Evolutionary conservation across 2,113 vertebrate species (phyloP).

Genomic region (Oreochromis tanganicae): DNA sequence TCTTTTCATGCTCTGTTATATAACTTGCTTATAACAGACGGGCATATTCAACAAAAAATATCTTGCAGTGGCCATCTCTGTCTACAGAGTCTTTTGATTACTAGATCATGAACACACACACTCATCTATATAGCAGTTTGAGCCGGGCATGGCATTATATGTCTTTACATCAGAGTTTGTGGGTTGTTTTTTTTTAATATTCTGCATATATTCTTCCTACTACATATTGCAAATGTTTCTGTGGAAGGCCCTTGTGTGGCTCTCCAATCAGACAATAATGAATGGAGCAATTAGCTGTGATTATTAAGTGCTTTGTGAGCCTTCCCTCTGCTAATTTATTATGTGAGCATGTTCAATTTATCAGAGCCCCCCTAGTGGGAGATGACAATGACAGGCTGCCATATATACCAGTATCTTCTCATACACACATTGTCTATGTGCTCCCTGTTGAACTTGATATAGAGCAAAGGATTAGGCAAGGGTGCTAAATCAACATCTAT

Average conservation of each 20-base stretch:
- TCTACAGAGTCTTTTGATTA: neutral
- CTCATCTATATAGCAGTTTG: neutral
- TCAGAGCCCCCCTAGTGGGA: conserved; percentile 15
- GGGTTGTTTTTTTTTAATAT: neutral
- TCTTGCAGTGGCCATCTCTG: neutral
- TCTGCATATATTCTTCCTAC: neutral
- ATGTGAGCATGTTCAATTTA: conserved; percentile 34
- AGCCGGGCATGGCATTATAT: neutral
- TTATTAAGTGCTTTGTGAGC: conserved; percentile 54
- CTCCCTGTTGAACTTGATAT: neutral
- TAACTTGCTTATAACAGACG: neutral
- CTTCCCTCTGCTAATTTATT: conserved; percentile 47
- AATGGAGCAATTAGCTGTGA: conserved; percentile 61
- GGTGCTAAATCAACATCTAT: neutral
- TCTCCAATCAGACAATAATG: conserved; percentile 49
- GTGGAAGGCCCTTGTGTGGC: neutral
- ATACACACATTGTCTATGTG: neutral
- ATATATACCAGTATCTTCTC: neutral
- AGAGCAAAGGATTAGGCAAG: neutral
- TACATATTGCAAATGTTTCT: neutral
- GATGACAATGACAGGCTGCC: conserved; percentile 23
- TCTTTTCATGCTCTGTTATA: neutral
- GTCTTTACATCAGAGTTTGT: neutral
- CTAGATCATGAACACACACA: neutral
- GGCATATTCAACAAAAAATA: neutral